phyloP scores from a whole-genome alignment of 2,888 invertebrate species.

The Cheilosia scutellata region DNA sequence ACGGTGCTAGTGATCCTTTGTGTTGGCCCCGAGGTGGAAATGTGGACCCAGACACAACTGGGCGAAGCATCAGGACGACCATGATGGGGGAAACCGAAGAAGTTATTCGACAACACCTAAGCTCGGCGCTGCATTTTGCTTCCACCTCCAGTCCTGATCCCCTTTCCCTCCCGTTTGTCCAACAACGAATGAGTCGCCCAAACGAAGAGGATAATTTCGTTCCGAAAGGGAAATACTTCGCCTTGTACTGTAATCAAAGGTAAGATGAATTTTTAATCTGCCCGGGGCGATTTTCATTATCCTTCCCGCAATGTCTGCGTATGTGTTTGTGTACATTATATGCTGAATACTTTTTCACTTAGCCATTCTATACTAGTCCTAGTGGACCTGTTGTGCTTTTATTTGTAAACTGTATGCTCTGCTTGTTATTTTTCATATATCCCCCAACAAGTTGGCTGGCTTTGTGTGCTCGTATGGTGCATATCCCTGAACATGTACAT shows the following conservation, averaged over 20 bases:
- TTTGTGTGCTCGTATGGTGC: constrained; percentile 22
- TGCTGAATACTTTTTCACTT: constrained; percentile 20
- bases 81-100: constrained; percentile 26
- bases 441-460: constrained; percentile 55
- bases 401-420: constrained; percentile 50
- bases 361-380: constrained; percentile 25
- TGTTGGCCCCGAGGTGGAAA: constrained; percentile 59
- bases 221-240: constrained; percentile 52
- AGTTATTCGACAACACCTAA: constrained; percentile 56
- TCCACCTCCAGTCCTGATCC: constrained; percentile 14
- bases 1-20: constrained; percentile 67
- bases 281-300: constrained; percentile 71
- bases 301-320: constrained; percentile 9
- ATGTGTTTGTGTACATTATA: constrained; percentile 6
- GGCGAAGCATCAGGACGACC: constrained; percentile 10
- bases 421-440: constrained; percentile 54
- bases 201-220: constrained; percentile 60
- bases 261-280: constrained; percentile 75
- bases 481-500: constrained; percentile 2
- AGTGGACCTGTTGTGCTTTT: constrained; percentile 64
- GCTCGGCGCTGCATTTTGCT: constrained; percentile 30
- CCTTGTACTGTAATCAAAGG: constrained; percentile 69
- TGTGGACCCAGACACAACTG: constrained; percentile 48
- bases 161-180: constrained; percentile 7
- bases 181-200: constrained; percentile 14